Evolutionary conservation across 2,113 vertebrate genomes (phyloP), one percentile per base, ranked within the genome.

Genomic region (Herpetotheres cachinnans): DNA sequence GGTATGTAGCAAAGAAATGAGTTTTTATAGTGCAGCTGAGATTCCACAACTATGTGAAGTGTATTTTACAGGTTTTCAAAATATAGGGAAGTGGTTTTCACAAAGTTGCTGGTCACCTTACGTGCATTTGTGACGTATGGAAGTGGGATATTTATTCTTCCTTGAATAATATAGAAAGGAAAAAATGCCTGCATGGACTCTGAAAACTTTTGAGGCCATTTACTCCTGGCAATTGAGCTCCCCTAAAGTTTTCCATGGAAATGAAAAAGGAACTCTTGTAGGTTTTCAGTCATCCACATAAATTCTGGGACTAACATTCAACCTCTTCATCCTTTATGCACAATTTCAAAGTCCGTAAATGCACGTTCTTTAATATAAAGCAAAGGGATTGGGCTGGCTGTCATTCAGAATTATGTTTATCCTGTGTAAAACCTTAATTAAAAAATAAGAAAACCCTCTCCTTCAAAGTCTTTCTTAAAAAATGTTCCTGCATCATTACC

Each of bases 1-100:
- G 99, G 99, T 99, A 98, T 7, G 98, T 81, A 73, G 79, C 74
- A 65, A 38, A 86, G 10, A n/a, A 36, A 20, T 1, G 6, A 18
- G 10, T 26, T 63, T 89, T 79, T 82, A 2, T 82, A 73, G 34
- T 32, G 30, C 70, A 82, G 46, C 30, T 79, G 42, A 91, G 34
- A 50, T 55, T 77, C 44, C 79, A 34, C 7, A 7, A 44, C 18
- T 54, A 5, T 8, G 2, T 72, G 24, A 82, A 65, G 17, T 69
- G 69, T 70, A 24, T 62, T 93, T 82, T 85, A 34, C 5, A 34
- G 49, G 36, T 67, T 85, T 78, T 71, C 36, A 73, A 18, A 73
- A 49, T 76, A 49, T 0, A 76, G 24, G 10, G 18, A 40, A 56
- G n/a, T 56, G 22, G 3, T 58, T 91, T 96, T 95, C 66, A 47